Evolutionary conservation across 1,140 invertebrate genomes (phyloP), one percentile per base, ranked within the genome.

Genomic region (Magallana gigas): DNA sequence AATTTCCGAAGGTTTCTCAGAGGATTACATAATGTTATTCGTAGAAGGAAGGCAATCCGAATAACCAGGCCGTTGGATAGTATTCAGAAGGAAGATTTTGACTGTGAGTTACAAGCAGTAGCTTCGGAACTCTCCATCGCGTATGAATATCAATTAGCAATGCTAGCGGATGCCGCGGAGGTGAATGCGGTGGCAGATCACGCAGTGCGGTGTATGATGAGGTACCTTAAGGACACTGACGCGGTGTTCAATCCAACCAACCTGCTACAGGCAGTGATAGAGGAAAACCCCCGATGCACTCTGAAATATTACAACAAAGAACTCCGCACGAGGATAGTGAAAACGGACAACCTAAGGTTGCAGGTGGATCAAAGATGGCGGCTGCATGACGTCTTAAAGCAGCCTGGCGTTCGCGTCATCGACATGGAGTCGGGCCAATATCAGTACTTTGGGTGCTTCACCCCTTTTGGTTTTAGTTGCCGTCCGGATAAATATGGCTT

Each of bases 381-480:
- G 23, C 29, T 89, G 0, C 59, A 86, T 4, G 85, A 87, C 71
- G 76, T 89, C 29, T 86, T 89, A 6, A 89, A 89, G 76, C 88
- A 89, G 57, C 88, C 88, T 1, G 88, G 88, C 8, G 29, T 87
- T 18, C 83, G 88, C 1, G 57, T 85, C 1, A 56, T 76, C 9
- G 48, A 87, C 14, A 11, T 48, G 9, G 76, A 71, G 16, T 48
- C 68, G 1, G 57, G 48, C 5, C 36, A 29, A 9, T 89, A 85
- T 62, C n/a, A 18, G 8, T 89, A 87, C 83, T 89, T 83, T 48
- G 88, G 86, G 9, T 89, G 88, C 58, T 89, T 89, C 58, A 89
- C 88, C 0, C 88, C 88, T 1, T 89, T 83, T 60, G 88, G 88
- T n/a, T 85, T 76, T n/a, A 59, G 82, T 23, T 89, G 88, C 14